Evolutionary conservation across 2,113 vertebrate genomes (phyloP).

Genomic region (Alethe castanea): DNA sequence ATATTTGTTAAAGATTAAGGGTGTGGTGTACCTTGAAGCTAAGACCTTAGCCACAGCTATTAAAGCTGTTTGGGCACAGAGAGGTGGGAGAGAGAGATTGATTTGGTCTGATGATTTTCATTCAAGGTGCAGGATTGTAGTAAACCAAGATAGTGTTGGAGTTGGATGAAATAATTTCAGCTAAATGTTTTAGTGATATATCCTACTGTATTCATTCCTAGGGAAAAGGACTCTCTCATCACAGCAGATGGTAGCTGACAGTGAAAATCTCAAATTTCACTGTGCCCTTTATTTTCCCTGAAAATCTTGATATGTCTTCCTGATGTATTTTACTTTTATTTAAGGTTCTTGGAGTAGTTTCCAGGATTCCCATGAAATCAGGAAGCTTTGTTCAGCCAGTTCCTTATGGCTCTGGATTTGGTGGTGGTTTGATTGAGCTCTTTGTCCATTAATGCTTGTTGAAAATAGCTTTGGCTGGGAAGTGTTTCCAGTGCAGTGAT

Average conservation of each 20-base stretch:
- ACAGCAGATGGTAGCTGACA: not conserved
- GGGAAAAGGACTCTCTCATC: not conserved
- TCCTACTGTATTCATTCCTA: not conserved
- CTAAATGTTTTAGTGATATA: not conserved
- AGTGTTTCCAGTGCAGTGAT: rapidly evolving
- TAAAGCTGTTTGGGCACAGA: not conserved
- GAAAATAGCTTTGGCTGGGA: not conserved
- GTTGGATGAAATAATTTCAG: not conserved
- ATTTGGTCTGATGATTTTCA: not conserved
- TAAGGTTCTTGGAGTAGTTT: not conserved
- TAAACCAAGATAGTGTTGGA: not conserved
- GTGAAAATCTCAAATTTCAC: not conserved
- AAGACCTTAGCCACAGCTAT: not conserved
- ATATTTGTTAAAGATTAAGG: not conserved
- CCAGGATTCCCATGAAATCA: not conserved
- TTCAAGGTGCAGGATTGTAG: not conserved
- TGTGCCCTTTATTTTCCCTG: not conserved
- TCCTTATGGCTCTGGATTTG: not conserved
- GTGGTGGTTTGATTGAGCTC: not conserved
- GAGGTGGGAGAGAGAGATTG: not conserved
- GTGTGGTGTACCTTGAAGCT: not conserved
- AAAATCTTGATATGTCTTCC: not conserved
- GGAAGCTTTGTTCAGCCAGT: not conserved
- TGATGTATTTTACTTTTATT: not conserved
- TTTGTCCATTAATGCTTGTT: not conserved